phyloP scores from a whole-genome alignment of 1,140 invertebrate species.

The Prorops nasuta region DNA sequence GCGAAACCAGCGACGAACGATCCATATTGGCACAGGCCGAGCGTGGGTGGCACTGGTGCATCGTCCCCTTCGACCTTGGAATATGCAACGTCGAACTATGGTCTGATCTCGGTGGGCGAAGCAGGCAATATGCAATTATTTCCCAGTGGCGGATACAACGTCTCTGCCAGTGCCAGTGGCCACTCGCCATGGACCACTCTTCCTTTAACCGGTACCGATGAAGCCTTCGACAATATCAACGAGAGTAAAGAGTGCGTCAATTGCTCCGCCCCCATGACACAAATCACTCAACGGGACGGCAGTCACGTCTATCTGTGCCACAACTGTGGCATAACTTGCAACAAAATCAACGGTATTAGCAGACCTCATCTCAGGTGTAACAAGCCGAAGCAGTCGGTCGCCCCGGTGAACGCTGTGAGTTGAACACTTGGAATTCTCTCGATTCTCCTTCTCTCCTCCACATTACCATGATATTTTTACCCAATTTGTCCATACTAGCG shows the following conservation, averaged over 20 bases:
- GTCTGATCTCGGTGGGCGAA: slow-evolving; percentile 40
- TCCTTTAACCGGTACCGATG: slow-evolving; percentile 29
- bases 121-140: slow-evolving; percentile 37
- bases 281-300: slow-evolving; percentile 84
- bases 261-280: slow-evolving; percentile 81
- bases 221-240: slow-evolving; percentile 38
- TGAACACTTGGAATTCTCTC: no score
- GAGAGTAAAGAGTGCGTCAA: slow-evolving; percentile 85
- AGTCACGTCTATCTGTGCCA: slow-evolving; percentile 90
- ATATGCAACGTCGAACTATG: slow-evolving; percentile 30
- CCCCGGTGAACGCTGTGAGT: slow-evolving; percentile 34
- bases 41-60: slow-evolving; percentile 26
- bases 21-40: slow-evolving; percentile 41
- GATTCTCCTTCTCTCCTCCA: no score
- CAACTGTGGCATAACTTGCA: slow-evolving; percentile 80
- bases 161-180: slow-evolving; percentile 25
- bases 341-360: slow-evolving; percentile 86
- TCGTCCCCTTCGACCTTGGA: slow-evolving; percentile 39
- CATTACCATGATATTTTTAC: no score
- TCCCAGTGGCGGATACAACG: slow-evolving; percentile 36
- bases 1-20: slow-evolving; percentile 34
- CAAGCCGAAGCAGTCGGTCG: slow-evolving; percentile 57
- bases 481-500: no score
- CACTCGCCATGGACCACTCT: slow-evolving; percentile 36
- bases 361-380: slow-evolving; percentile 65